Base-by-base conservation (phyloP, 92 coral and sea anemone species). In the Heteractis magnifica region DNA sequence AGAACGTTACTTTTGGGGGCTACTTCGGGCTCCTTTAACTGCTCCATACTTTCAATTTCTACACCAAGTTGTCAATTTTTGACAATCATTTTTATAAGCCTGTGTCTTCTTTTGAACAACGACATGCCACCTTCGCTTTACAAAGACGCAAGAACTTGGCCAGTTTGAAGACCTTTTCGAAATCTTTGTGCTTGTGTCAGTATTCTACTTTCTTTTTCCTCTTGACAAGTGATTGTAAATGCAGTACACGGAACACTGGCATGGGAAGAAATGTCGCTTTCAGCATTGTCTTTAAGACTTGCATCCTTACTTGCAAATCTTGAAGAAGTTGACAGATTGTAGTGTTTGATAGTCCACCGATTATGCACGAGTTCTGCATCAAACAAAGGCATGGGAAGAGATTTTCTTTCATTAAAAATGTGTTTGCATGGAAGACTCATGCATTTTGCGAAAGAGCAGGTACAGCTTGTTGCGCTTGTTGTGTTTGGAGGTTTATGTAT, bases 51-150 rank as follows among this genome's bases (percentile, higher is more conserved):
- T n/a, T n/a, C n/a, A n/a, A 14, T 9, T 21, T 18, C 86, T 19
- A 53, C 55, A 51, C 89, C 89, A 50, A 51, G 71, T 78, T 85
- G 82, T 89, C 89, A 90, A 56, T 79, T 65, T 62, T 60, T 82
- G 76, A 72, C 60, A 50, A 90, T 50, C 8, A 78, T 26, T 71
- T 79, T 58, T 7, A 80, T 58, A 52, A 88, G 34, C 26, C 81
- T 70, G 75, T 90, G 65, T 79, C 86, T 18, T 26, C 75, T 84
- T 75, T 64, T 77, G 73, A 90, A 83, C n/a, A 86, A 87, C 15
- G 78, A 14, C 90, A 90, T 90, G 13, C 90, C 93, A 52, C 88
- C 87, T 80, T 90, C 90, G 44, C 93, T 90, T 55, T 72, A 77
- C 49, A 87, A 81, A 20, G 90, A 90, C 65, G 86, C 90, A 44